Evolutionary conservation across 2,113 vertebrate species (phyloP), one percentile per base, ranked within the genome.

Genomic region (Fulica atra): DNA sequence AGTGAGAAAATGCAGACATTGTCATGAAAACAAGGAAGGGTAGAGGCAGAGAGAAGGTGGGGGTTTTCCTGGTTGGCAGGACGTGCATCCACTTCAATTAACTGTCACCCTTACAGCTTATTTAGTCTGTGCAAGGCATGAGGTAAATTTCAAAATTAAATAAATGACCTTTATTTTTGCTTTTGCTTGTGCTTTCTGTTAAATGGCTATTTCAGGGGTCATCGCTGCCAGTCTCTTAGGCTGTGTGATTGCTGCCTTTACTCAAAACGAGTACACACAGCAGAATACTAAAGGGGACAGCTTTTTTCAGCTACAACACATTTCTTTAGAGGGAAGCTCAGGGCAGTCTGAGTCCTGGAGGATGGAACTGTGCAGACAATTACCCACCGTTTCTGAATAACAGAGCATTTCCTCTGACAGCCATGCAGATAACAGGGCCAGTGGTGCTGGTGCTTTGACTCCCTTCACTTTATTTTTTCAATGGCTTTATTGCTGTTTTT

Each of bases 1-100:
- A 91, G 85, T 21, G 86, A 95, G 80, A 92, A 96, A 96, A 96
- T 29, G 29, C 81, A 89, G 88, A 42, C 54, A 11, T 73, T 86
- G 59, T 57, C 92, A 81, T 71, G 89, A 95, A 96, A 96, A 91
- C 68, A 18, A 50, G 95, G 68, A 74, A 35, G 59, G 28, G 54
- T 87, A 68, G 81, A 87, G 78, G 54, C 33, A 26, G 95, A 83
- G 26, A 54, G 51, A 91, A 90, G 77, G 92, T 79, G 78, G 11
- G 21, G 2, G 0, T 1, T 61, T 59, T 72, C 57, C 71, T 83
- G 48, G 42, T 68, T 63, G 69, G 65, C 44, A 54, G 50, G 36
- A 48, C 11, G 7, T 26, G 44, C 53, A 59, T 36, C 36, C 71
- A 4, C n/a, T 76, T 48, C 54, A 33, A 40, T 64, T 77, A 72